Conservation (phyloP, 1,140 invertebrate species). For the Pachyrhynchus sulphureomaculatus region DNA sequence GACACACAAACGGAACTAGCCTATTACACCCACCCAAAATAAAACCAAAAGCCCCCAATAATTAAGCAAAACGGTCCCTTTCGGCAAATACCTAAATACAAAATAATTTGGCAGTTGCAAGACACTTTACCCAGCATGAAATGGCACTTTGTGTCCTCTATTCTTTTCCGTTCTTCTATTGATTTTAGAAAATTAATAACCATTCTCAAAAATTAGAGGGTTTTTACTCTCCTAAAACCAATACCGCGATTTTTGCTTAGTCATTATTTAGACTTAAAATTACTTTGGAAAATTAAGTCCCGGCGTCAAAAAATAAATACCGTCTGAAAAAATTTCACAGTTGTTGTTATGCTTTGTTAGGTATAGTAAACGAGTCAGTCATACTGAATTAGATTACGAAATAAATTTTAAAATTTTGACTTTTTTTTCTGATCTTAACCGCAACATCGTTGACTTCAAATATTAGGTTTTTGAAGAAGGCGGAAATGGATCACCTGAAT, state of each 20-base stretch:
- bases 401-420: no score
- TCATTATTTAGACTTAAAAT: conserved; percentile 31
- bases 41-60: not conserved
- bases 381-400: no score
- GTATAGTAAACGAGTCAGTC: conserved; percentile 12
- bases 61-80: conserved; percentile 13
- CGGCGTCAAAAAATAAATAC: conserved; percentile 32
- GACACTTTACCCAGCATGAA: conserved; percentile 29
- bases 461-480: no score
- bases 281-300: conserved; percentile 21
- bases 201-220: conserved; percentile 15
- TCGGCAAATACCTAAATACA: conserved; percentile 13
- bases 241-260: conserved; percentile 11
- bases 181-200: conserved; percentile 20
- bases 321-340: conserved; percentile 31
- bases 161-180: not conserved
- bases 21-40: conserved; percentile 11
- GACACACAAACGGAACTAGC: conserved; percentile 7
- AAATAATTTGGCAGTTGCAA: conserved; percentile 14
- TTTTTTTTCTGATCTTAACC: no score
- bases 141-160: conserved; percentile 30
- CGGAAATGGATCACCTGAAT: no score
- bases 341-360: conserved; percentile 23
- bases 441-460: no score
- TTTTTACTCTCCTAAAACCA: conserved; percentile 12